Evolutionary conservation across 2,113 vertebrate species (phyloP), one percentile per base, ranked within the genome.

Genomic region (Pelobates fuscus): DNA sequence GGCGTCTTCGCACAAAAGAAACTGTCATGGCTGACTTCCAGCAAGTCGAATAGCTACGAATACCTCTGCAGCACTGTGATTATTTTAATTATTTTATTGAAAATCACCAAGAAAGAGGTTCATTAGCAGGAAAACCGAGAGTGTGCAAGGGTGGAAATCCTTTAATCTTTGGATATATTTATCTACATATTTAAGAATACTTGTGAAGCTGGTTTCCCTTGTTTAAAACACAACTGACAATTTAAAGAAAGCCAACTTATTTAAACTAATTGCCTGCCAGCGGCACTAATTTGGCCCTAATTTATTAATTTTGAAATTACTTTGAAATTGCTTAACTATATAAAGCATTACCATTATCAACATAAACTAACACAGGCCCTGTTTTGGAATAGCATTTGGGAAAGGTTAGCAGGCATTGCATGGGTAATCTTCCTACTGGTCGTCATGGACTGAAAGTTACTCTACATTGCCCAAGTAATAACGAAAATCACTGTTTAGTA

Each of bases 11-110:
- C 71, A 74, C 24, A 74, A 43, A 29, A 66, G 26, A 61, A 27
- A 27, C 59, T 61, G 12, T 61, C 24, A 41, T 74, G 71, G 71
- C 60, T 44, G 8, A 44, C 18, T 23, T 74, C 71, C 71, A 74
- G 14, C 46, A 3, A 32, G 67, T 12, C 32, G 32, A 60, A 67
- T 18, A 17, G 49, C 29, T 27, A 21, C 8, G 21, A 64, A 23
- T 26, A 27, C 55, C 57, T 67, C 55, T 44, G 8, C 65, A 21
- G 49, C 52, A 44, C 60, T n/a, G 11, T 37, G 30, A 67, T 65
- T 67, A 58, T 43, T 64, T 59, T 43, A 67, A 67, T 76, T 46
- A 60, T 44, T 59, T 67, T 59, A 44, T 63, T 52, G 17, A 52
- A 55, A 67, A 26, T 62, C 20, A 20, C 49, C 7, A 14, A 57